Conservation (phyloP, 2,113 vertebrate genomes). For the Brachyhypopomus gauderio region DNA sequence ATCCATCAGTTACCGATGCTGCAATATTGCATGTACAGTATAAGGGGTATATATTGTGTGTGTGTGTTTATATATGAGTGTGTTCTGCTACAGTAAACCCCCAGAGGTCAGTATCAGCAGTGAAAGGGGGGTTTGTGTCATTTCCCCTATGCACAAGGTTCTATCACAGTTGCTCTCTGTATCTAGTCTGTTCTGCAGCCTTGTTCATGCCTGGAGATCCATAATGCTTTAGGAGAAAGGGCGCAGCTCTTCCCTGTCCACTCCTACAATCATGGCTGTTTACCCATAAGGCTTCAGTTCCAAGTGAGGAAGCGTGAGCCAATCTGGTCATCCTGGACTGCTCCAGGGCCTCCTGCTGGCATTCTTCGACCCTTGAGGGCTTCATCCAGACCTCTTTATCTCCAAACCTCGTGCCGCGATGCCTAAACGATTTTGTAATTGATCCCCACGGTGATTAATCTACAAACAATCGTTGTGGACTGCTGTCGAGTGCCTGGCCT, state of each 20-base stretch:
- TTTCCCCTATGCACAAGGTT: conserved; percentile 43
- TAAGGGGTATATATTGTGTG: conserved; percentile 27
- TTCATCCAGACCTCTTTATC: conserved; percentile 53
- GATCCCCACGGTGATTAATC: conserved; percentile 63
- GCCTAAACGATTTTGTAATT: conserved; percentile 67
- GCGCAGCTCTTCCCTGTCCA: neutral
- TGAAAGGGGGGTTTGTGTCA: neutral
- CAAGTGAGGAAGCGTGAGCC: too few species aligned
- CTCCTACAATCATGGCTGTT: too few species aligned
- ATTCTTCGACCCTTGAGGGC: conserved; percentile 37
- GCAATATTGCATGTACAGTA: neutral
- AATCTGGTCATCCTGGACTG: neutral
- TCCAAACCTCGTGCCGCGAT: conserved; percentile 45
- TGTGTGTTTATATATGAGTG: conserved; percentile 22
- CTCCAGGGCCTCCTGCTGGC: neutral
- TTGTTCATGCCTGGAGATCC: conserved; percentile 59
- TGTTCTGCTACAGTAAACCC: conserved; percentile 12
- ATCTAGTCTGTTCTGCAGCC: conserved; percentile 41
- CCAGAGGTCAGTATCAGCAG: conserved; percentile 27
- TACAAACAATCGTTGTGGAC: conserved; percentile 58
- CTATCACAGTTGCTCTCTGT: conserved; percentile 38
- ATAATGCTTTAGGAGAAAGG: conserved; percentile 52
- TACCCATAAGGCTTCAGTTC: too few species aligned
- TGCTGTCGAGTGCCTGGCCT: conserved; percentile 38
- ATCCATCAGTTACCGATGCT: neutral